These are phyloP conservation scores for Chitala chitala DNA, from an alignment of 2,113 vertebrate genomes.

Conservation along the genomic window DNA sequence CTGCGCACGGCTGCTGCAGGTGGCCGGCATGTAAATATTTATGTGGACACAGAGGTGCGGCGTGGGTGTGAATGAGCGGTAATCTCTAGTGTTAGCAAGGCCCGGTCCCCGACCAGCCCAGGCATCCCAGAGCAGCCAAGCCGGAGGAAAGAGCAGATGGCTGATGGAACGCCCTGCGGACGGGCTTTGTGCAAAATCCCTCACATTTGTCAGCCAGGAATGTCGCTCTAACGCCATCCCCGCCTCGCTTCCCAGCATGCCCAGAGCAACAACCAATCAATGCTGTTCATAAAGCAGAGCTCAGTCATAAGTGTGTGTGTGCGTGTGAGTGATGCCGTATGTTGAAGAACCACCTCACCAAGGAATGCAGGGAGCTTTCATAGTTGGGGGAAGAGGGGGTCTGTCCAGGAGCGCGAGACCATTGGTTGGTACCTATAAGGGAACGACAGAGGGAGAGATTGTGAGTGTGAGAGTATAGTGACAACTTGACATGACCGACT, in stretches of 20 bases:
- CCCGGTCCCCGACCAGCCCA: constrained; percentile 54
- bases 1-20: neutral
- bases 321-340: neutral
- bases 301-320: neutral
- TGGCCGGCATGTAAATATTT: neutral
- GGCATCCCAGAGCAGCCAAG: constrained; percentile 67
- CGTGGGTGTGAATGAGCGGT: neutral
- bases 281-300: constrained; percentile 45
- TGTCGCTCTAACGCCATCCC: constrained; percentile 68
- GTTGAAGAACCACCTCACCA: constrained; percentile 71
- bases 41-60: neutral
- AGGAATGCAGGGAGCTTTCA: constrained; percentile 93
- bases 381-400: constrained; percentile 91
- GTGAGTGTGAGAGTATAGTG: neutral
- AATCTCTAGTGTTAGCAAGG: neutral
- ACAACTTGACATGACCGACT: neutral
- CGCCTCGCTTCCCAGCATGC: constrained; percentile 54
- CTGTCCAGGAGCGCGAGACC: constrained; percentile 83
- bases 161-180: constrained; percentile 68
- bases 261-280: constrained; percentile 36
- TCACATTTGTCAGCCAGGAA: constrained; percentile 66
- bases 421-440: constrained; percentile 81
- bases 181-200: constrained; percentile 36
- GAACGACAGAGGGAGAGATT: neutral
- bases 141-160: constrained; percentile 75